These are phyloP conservation scores for Adrianichthys oophorus DNA, from an alignment of 2,797 vertebrate species.

Conservation along the genomic window DNA sequence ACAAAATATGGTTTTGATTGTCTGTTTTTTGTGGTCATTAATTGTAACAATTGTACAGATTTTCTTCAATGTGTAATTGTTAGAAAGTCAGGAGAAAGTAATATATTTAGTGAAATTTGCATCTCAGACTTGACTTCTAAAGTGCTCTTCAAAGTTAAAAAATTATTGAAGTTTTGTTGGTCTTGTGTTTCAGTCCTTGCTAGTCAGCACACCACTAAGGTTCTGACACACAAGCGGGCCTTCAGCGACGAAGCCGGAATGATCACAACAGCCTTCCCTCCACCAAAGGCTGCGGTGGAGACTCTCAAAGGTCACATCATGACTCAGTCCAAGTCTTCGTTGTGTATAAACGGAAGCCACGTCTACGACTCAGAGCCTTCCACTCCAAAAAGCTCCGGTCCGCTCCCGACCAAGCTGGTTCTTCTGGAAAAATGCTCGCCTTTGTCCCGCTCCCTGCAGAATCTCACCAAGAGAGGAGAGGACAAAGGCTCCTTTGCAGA, in stretches of 20 bases:
- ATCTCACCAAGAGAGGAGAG: constrained; percentile 75
- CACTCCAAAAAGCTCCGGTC: constrained; percentile 46
- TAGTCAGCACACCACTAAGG: constrained; percentile 78
- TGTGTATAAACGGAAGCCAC: constrained; percentile 97
- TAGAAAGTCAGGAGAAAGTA: no score
- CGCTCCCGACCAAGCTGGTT: constrained; percentile 73
- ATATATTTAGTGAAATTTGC: no score
- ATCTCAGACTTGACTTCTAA: no score
- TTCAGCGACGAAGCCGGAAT: constrained; percentile 89
- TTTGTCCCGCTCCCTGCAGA: constrained; percentile 79
- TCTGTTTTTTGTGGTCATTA: no score
- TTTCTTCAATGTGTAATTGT: no score
- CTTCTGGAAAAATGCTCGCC: constrained; percentile 80
- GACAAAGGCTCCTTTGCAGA: constrained; percentile 69
- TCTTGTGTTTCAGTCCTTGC: constrained; percentile 74
- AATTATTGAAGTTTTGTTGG: neutral
- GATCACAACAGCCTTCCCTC: constrained; percentile 56
- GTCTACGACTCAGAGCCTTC: constrained; percentile 83
- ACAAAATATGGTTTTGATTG: no score
- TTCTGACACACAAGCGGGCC: constrained; percentile 89
- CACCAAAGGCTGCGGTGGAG: constrained; percentile 66
- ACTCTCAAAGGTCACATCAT: constrained; percentile 81
- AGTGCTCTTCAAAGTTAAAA: no score
- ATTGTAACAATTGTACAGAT: no score
- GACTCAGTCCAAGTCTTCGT: constrained; percentile 83